Conservation (phyloP, 2,113 vertebrate genomes). For the Dendropsophus ebraccatus region DNA sequence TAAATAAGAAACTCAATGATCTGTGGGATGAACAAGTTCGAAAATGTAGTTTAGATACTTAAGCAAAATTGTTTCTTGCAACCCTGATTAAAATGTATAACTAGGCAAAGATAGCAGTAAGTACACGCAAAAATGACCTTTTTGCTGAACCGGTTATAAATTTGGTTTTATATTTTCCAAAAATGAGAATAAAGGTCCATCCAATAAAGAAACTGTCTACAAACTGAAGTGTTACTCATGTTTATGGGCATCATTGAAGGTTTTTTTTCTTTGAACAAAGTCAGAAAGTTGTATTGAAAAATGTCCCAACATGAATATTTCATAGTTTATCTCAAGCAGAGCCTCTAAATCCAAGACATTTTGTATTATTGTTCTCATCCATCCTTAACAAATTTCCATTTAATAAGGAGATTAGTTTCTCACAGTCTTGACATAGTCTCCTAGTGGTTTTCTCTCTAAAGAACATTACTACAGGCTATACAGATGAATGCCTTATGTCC, state of each 20-base stretch:
- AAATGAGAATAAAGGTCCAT: neutral
- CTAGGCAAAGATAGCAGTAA: neutral
- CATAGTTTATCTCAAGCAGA: neutral
- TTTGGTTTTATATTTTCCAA: neutral
- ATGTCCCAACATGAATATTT: neutral
- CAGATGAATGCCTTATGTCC: constrained; percentile 31
- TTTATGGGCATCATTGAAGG: neutral
- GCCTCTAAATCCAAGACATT: neutral
- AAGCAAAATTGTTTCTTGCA: neutral
- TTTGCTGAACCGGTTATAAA: neutral
- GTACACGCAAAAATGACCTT: neutral
- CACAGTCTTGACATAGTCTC: neutral
- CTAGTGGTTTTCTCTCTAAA: neutral
- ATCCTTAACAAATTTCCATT: constrained; percentile 23
- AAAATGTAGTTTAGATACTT: neutral
- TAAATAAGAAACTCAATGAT: neutral
- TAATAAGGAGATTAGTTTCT: constrained; percentile 5
- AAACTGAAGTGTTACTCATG: neutral
- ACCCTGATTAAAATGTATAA: neutral
- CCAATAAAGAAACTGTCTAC: neutral
- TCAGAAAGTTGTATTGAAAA: neutral
- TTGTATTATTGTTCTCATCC: neutral
- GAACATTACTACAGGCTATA: constrained; percentile 23
- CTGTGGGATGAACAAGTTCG: neutral
- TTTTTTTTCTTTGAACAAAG: neutral